Evolutionary conservation across 1,140 invertebrate species (phyloP), one percentile per base, ranked within the genome.

Genomic region (Drosophila sp.): DNA sequence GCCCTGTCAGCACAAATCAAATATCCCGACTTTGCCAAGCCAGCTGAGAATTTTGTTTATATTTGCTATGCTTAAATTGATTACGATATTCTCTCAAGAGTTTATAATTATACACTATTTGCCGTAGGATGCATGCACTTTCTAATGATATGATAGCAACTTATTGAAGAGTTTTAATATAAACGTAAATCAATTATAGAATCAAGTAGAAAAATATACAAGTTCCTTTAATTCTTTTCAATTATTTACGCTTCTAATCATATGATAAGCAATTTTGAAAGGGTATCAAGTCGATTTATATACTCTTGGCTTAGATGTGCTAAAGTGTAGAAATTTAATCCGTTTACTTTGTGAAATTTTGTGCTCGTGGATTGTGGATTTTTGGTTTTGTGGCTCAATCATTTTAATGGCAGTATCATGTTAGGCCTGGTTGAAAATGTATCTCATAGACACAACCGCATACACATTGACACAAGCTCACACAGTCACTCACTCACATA

Each of bases 361-460:
- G 27, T 43, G 57, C 36, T 65, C 66, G 70, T 78, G 80, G 72
- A 61, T 61, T 82, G 80, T 62, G 74, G 79, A 82, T 74, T 82
- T 72, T 78, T 78, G 73, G 80, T 81, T 82, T 81, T 78, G 79
- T 67, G 80, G 79, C 80, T 83, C 79, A 82, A 82, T 82, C 79
- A 83, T 67, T 82, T 82, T 82, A 82, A 82, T 82, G 79, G 79
- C 75, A 78, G 57, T 83, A 77, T 82, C 80, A 64, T 83, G 79
- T 82, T 82, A 80, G 79, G 75, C 80, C 69, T 82, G 54, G 70
- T 74, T 53, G 74, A 72, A 56, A 78, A 75, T 54, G 43, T 59
- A 48, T 38, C 57, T 61, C 51, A 61, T 74, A 64, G 62, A 69
- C 45, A 51, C 43, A 51, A 14, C 32, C 50, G 41, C n/a, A 36